Conservation (phyloP, 2,888 invertebrate species). For the Mythimna albipuncta region DNA sequence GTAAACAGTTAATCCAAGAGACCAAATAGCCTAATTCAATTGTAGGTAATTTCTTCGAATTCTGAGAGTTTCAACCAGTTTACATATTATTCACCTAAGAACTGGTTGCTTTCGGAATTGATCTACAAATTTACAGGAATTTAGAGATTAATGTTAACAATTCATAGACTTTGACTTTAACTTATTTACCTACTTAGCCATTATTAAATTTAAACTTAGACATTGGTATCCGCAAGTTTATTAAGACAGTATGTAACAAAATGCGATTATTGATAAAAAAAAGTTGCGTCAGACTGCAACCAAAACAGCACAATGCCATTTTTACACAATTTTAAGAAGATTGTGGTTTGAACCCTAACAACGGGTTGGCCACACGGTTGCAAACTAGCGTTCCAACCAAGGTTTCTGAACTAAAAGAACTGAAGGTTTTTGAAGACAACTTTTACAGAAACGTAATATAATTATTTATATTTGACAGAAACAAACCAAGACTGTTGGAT, state of each 20-base stretch:
- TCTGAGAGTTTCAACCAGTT: neutral
- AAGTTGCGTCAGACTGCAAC: too few relatives aligned
- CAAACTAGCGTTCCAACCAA: too few relatives aligned
- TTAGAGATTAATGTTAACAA: neutral
- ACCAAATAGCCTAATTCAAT: slow-evolving; percentile 8
- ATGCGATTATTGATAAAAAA: too few relatives aligned
- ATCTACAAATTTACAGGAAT: neutral
- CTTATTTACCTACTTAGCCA: neutral
- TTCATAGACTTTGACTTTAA: neutral
- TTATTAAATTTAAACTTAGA: neutral
- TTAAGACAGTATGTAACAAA: too few relatives aligned
- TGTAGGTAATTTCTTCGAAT: neutral
- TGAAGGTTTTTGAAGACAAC: too few relatives aligned
- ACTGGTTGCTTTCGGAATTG: slow-evolving; percentile 2
- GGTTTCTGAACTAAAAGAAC: too few relatives aligned
- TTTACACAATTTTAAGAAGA: too few relatives aligned
- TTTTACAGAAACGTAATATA: neutral
- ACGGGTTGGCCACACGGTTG: too few relatives aligned
- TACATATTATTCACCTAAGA: neutral
- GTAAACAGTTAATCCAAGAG: slow-evolving; percentile 1
- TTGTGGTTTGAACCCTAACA: too few relatives aligned
- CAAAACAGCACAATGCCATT: too few relatives aligned
- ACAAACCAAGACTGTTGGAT: slow-evolving; percentile 1
- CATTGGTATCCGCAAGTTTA: neutral
- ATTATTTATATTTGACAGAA: too few relatives aligned